phyloP scores from a whole-genome alignment of 2,888 invertebrate genomes.

The Acanthopleura granulata region DNA sequence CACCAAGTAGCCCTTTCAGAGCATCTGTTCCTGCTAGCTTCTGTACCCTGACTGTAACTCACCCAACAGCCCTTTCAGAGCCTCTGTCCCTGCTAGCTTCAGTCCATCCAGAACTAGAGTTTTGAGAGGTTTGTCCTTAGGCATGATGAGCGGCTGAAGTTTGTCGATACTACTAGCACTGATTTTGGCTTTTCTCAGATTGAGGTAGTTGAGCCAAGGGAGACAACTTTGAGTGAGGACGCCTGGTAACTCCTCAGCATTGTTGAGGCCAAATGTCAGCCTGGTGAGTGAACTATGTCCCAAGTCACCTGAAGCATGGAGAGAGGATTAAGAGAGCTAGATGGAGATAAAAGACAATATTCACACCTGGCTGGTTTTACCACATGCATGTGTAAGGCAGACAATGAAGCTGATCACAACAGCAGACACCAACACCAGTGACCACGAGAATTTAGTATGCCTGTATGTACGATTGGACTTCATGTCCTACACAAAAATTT shows the following conservation, averaged over 20 bases:
- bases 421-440: too few relatives aligned
- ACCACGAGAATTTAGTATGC: too few relatives aligned
- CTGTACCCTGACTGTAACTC: conserved; percentile 23
- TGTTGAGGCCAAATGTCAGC: conserved; percentile 45
- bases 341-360: too few relatives aligned
- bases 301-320: conserved; percentile 28
- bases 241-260: conserved; percentile 35
- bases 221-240: conserved; percentile 30
- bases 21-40: background rate
- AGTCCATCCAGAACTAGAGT: conserved; percentile 53
- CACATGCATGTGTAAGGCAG: too few relatives aligned
- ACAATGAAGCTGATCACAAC: too few relatives aligned
- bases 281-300: conserved; percentile 34
- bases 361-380: too few relatives aligned
- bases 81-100: conserved; percentile 48
- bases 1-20: too few relatives aligned
- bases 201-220: conserved; percentile 46
- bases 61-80: conserved; percentile 28
- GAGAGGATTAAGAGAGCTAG: background rate
- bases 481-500: too few relatives aligned
- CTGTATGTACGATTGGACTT: too few relatives aligned
- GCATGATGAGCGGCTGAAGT: conserved; percentile 22
- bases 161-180: conserved; percentile 30
- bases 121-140: conserved; percentile 21
- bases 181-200: conserved; percentile 46